These are phyloP conservation scores for Coreoperca whiteheadi DNA, from an alignment of 2,113 vertebrate species.

Conservation along the genomic window DNA sequence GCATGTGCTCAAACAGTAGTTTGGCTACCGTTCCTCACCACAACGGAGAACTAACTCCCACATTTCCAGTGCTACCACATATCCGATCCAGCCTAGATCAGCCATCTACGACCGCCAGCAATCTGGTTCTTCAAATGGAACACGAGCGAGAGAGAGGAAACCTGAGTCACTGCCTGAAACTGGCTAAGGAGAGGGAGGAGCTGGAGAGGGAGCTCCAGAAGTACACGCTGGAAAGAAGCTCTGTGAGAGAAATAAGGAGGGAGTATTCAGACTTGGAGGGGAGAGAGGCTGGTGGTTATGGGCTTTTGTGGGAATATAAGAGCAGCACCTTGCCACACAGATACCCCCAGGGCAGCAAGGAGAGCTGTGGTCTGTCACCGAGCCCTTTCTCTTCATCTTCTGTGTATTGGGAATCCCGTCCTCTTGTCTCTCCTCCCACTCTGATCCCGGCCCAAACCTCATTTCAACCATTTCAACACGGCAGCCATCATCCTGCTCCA, in stretches of 20 bases:
- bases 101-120: constrained; percentile 68
- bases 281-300: background rate
- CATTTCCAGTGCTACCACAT: constrained; percentile 75
- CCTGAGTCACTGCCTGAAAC: constrained; percentile 82
- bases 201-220: constrained; percentile 80
- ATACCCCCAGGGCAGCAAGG: constrained; percentile 42
- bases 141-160: constrained; percentile 84
- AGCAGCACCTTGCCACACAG: constrained; percentile 65
- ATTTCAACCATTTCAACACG: background rate
- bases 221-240: constrained; percentile 65
- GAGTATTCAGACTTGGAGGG: constrained; percentile 16
- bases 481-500: constrained; percentile 3
- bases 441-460: constrained; percentile 28
- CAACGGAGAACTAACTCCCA: constrained; percentile 35
- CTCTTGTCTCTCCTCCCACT: constrained; percentile 60
- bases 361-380: constrained; percentile 33
- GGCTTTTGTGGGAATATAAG: constrained; percentile 61
- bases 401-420: constrained; percentile 65
- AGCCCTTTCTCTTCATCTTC: constrained; percentile 64
- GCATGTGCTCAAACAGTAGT: constrained; percentile 68
- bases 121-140: constrained; percentile 86
- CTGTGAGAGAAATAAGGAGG: constrained; percentile 26
- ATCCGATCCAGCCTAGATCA: constrained; percentile 51
- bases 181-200: constrained; percentile 83
- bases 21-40: constrained; percentile 54